Base-by-base conservation (phyloP, 2,113 vertebrate genomes). In the Grammomys surdaster region DNA sequence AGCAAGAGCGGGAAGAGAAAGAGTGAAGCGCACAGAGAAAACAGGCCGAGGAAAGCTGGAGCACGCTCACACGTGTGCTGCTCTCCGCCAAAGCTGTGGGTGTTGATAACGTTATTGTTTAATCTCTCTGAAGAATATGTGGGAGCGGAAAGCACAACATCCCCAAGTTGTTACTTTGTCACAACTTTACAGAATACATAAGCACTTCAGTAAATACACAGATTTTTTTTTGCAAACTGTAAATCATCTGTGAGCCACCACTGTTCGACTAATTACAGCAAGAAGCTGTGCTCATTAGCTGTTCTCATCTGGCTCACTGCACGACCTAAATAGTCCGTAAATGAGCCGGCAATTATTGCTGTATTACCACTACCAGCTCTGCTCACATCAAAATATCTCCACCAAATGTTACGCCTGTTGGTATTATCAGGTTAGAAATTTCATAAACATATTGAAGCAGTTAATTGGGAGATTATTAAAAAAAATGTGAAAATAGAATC, bases 281-380 rank as follows among this genome's bases (percentile, higher is more conserved):
- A 99, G 99, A 99, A 99, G 99, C 99, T 99, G 99, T 99, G 99
- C 99, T 99, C 99, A 99, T 99, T 99, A 99, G 98, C 98, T 99
- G 98, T 99, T 99, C 99, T 99, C 99, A 99, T 99, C 99, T 99
- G 99, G 99, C 99, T 99, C 98, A 98, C 99, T 99, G 99, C 99
- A 99, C 98, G 99, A 99, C 98, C 98, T 99, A 99, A 99, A 99
- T 99, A 99, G 99, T 99, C 99, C 98, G 98, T 99, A 99, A 99
- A 99, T 99, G 99, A 99, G 99, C 99, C 98, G 98, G 98, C 98
- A 99, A 99, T 99, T 99, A 99, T 99, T 99, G 98, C 98, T 99
- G 98, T 98, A 98, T 99, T 99, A 98, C 98, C 98, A 98, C 98
- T 98, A 99, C 98, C 98, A 98, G 98, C 96, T 98, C 98, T 92